phyloP scores from a whole-genome alignment of 2,113 vertebrate species.

The Phodopus roborovskii region DNA sequence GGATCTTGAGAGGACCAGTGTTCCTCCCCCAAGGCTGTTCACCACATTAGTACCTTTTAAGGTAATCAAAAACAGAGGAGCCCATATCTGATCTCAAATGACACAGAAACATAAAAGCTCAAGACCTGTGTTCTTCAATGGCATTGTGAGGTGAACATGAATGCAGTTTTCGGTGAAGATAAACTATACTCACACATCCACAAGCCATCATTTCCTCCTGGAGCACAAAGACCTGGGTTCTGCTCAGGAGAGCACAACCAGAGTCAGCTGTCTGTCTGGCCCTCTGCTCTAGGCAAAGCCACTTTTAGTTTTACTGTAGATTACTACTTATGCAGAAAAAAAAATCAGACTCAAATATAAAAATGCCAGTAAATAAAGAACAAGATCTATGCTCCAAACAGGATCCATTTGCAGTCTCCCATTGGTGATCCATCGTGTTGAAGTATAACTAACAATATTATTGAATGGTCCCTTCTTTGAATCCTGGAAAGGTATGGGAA shows the following conservation, averaged over 20 bases:
- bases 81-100: neutral
- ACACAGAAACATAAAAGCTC: neutral
- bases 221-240: neutral
- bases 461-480: neutral
- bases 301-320: neutral
- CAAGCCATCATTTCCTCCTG: too few species aligned
- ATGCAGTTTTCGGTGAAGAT: neutral
- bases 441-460: neutral
- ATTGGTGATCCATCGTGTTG: fast-evolving
- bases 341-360: neutral
- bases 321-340: neutral
- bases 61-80: neutral
- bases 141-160: neutral
- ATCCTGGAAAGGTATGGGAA: neutral
- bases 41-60: neutral
- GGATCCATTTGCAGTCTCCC: fast-evolving
- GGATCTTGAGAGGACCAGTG: neutral
- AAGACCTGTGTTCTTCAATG: too few species aligned
- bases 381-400: neutral
- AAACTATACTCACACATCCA: neutral
- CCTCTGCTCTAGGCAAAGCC: neutral
- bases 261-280: neutral
- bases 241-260: neutral
- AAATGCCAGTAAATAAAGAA: neutral
- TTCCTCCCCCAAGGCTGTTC: neutral